Base-by-base conservation (phyloP, 2,888 invertebrate genomes). In the Acanthoscelides obtectus region DNA sequence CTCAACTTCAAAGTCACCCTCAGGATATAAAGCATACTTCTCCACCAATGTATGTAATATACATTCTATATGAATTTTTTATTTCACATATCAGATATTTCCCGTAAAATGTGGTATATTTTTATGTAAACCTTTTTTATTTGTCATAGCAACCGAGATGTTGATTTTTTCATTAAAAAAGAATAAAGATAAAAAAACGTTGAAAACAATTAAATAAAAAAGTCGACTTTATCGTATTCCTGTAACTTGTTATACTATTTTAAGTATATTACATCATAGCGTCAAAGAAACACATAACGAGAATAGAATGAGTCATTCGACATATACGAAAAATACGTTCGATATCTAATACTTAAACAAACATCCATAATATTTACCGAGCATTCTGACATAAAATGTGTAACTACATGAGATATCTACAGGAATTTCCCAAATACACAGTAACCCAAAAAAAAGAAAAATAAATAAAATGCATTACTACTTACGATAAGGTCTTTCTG, bases 401-500 rank as follows among this genome's bases (percentile, higher is more conserved):
- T 45, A 45, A 12, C 17, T 45, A 45, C 45, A 45, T 12, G 17
- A 45, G 17, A 45, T 12, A 12, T 45, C 45, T 3, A 45, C 45
- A 6, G 17, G 17, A 45, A 12, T 45, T 45, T 45, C 22, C 20
- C 22, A 67, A 67, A 22, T 67, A n/a, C n/a, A n/a, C n/a, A 69
- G 17, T n/a, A 64, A 69, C 21, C 45, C 45, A 45, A 45, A 45
- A 45, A 45, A 45, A 63, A 69, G 71, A 72, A 75, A 72, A 74
- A 69, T 69, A 67, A 77, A 72, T 25, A 73, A 74, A 78, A 78
- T 74, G 68, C 77, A 79, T 75, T 76, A 77, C 79, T 85, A 85
- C 85, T 85, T 85, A 85, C 85, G 83, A 85, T 85, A 81, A 85
- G 83, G 80, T 85, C 85, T 85, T 85, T 85, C 83, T 85, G 85